These are phyloP conservation scores for Actinostola sp. DNA, from an alignment of 92 coral and sea anemone species.

Conservation along the genomic window DNA sequence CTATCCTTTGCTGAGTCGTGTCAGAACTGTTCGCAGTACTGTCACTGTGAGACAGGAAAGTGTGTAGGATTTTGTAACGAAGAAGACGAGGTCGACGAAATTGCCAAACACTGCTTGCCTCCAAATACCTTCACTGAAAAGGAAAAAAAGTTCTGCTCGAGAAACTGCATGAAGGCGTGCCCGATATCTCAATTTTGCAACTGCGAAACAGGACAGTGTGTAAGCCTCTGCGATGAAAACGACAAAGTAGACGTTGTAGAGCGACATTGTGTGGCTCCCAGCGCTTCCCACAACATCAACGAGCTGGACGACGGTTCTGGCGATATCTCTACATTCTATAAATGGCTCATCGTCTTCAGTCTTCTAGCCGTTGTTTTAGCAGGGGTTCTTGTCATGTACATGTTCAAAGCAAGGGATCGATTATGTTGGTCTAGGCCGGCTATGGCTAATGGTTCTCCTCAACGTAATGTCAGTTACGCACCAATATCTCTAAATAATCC, in stretches of 20 bases:
- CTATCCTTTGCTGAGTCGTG: conserved; percentile 66
- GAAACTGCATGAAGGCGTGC: conserved; percentile 8
- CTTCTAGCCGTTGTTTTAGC: conserved; percentile 69
- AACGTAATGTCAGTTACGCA: conserved; percentile 54
- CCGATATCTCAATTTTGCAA: conserved; percentile 11
- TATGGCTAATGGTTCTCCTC: conserved; percentile 30
- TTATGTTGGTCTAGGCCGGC: conserved; percentile 73
- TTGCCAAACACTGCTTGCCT: conserved; percentile 58
- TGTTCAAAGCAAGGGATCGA: conserved; percentile 65
- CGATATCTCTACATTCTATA: conserved; percentile 68
- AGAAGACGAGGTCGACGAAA: conserved; percentile 62
- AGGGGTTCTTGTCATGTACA: conserved; percentile 70
- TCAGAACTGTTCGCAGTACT: conserved; percentile 72
- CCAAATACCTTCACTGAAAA: conserved; percentile 18
- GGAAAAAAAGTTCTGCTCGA: conserved; percentile 14
- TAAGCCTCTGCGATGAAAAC: conserved; percentile 5
- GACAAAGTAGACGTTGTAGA: conserved; percentile 10
- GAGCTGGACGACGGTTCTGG: conserved; percentile 6
- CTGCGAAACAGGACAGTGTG: conserved; percentile 16
- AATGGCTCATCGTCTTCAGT: conserved; percentile 80
- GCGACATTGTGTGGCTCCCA: conserved; percentile 1
- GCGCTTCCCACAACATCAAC: not conserved
- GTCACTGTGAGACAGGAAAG: conserved; percentile 87
- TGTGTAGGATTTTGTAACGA: conserved; percentile 76
- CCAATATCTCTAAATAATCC: conserved; percentile 58